These are phyloP conservation scores for Stichopus horrens DNA, from an alignment of 53 echinoderm and acorn worm species.

Conservation along the genomic window DNA sequence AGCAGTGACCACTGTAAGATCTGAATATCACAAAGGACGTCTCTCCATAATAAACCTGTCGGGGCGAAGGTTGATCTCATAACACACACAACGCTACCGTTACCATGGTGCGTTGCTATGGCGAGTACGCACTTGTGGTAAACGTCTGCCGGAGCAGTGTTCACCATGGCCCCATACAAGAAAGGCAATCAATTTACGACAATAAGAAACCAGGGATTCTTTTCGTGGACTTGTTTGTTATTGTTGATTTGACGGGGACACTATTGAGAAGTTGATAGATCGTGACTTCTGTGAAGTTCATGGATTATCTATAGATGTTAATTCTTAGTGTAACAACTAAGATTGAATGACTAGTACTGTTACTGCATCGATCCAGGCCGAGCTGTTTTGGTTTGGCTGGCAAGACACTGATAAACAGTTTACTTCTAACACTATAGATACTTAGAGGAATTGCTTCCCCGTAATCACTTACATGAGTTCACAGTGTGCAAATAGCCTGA, in stretches of 20 bases:
- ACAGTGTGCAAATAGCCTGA: too few relatives aligned
- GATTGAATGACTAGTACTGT: too few relatives aligned
- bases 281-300: constrained; percentile 18
- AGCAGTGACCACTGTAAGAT: constrained; percentile 10
- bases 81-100: constrained; percentile 18
- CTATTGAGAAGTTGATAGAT: background rate
- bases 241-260: too few relatives aligned
- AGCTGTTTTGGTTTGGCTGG: too few relatives aligned
- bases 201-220: too few relatives aligned
- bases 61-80: constrained; percentile 2
- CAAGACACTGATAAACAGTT: too few relatives aligned
- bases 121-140: background rate
- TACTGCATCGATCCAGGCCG: too few relatives aligned
- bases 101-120: constrained; percentile 28
- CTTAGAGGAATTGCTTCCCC: too few relatives aligned
- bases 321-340: too few relatives aligned
- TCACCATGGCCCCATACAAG: background rate
- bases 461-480: too few relatives aligned
- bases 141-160: background rate
- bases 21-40: background rate
- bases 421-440: too few relatives aligned
- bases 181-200: background rate
- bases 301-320: background rate
- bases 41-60: background rate
- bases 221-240: too few relatives aligned